Evolutionary conservation across 1,140 invertebrate genomes (phyloP), one percentile per base, ranked within the genome.

Genomic region (Drosophila melanica): DNA sequence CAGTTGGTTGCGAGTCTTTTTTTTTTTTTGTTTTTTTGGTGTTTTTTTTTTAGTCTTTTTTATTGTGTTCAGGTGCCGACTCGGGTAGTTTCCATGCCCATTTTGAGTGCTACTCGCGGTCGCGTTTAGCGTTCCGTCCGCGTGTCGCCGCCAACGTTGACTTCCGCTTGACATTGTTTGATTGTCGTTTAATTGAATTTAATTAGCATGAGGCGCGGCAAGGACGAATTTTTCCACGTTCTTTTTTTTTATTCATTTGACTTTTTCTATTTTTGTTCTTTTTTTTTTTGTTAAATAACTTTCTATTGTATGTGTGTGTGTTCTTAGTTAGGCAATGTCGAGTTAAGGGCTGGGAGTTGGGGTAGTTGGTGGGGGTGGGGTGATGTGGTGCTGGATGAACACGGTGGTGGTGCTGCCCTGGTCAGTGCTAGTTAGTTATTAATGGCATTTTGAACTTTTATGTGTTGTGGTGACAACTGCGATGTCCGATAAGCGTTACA

Each of bases 161-260:
- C 80, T 84, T 86, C 86, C 80, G 82, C 75, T 89, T 90, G 82
- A 90, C 89, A 90, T 84, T 90, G 84, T 89, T 90, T 90, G 89
- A 90, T 90, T 90, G 89, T 89, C 87, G 78, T 90, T 90, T 90
- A 90, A 90, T 90, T 90, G 87, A 90, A 90, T 90, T 90, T 90
- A 90, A 90, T 90, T 90, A 90, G 87, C 81, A 78, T 81, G 75
- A 87, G 82, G 75, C 82, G 65, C 79, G 54, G 62, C 75, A 73
- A 87, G 67, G 82, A 85, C 77, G 67, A 51, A 63, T 75, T 75
- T 20, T 30, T 69, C 48, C 14, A 51, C 20, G 53, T 48, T 33
- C 10, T 27, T 11, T 35, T 53, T 47, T 14, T 70, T 33, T 33
- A 48, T 51, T 11, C 27, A 18, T 53, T 14, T 48, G 44, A 23